phyloP scores from a whole-genome alignment of 2,888 invertebrate genomes.

The Microplitis deprimator region DNA sequence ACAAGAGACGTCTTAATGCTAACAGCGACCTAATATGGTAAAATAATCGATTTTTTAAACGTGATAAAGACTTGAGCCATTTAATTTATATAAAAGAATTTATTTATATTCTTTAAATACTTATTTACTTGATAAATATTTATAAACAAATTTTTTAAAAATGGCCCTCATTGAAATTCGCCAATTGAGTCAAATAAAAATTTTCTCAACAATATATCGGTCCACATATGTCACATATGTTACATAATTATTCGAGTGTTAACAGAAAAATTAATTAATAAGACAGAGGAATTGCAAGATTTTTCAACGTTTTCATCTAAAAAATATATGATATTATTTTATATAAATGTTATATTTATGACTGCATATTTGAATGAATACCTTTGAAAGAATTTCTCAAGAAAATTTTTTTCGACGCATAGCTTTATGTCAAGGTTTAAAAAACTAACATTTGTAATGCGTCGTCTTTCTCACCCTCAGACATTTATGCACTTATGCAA shows the following conservation, averaged over 20 bases:
- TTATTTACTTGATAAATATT: too few species aligned
- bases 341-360: too few species aligned
- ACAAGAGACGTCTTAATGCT: not conserved
- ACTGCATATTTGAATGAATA: not conserved
- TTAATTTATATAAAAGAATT: not conserved
- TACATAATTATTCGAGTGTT: too few species aligned
- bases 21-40: constrained; percentile 68
- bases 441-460: not conserved
- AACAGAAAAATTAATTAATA: too few species aligned
- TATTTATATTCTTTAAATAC: not conserved
- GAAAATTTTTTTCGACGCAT: not conserved
- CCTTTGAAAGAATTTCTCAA: not conserved
- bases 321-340: too few species aligned
- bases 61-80: constrained; percentile 59
- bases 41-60: constrained; percentile 67
- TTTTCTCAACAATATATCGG: too few species aligned
- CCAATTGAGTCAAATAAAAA: too few species aligned
- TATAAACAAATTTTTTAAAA: too few species aligned
- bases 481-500: not conserved
- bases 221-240: too few species aligned
- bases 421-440: not conserved
- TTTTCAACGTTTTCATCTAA: too few species aligned
- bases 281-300: too few species aligned
- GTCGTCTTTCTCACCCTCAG: not conserved
- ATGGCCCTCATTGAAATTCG: too few species aligned